Evolutionary conservation across 2,888 invertebrate species (phyloP).

Genomic region (Andrena marginata): DNA sequence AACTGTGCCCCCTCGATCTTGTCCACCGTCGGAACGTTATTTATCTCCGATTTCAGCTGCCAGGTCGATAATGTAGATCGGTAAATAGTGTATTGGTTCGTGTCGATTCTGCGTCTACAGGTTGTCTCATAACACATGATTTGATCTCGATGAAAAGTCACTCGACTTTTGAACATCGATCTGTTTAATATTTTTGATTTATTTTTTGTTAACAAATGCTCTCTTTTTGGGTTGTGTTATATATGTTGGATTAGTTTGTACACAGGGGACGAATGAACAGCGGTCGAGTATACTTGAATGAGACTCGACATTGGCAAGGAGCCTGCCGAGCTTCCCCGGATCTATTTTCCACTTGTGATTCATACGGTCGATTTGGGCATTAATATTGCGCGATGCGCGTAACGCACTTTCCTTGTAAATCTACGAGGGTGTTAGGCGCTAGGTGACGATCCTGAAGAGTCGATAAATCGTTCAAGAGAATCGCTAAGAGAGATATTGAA

Average conservation of each 20-base stretch:
- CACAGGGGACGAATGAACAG: conserved; percentile 2
- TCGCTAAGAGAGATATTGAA: not conserved
- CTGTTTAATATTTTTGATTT: too few species aligned
- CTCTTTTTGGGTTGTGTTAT: not conserved
- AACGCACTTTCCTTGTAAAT: conserved; percentile 33
- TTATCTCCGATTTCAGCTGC: not conserved
- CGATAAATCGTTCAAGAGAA: conserved; percentile 11
- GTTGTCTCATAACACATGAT: too few species aligned
- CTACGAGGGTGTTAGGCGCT: not conserved
- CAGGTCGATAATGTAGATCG: conserved; percentile 14
- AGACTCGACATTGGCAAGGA: conserved; percentile 59
- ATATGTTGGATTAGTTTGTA: not conserved
- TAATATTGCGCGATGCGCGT: conserved; percentile 51
- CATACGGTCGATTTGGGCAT: conserved; percentile 60
- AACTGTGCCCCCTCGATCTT: not conserved
- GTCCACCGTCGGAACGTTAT: not conserved
- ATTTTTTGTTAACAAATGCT: not conserved
- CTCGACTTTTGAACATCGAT: too few species aligned
- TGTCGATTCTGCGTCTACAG: too few species aligned
- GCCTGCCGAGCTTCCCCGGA: conserved; percentile 61
- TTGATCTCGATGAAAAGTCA: too few species aligned
- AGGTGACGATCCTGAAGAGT: not conserved
- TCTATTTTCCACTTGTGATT: conserved; percentile 73
- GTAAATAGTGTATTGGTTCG: not conserved
- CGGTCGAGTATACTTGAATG: conserved; percentile 53